Conservation (phyloP, 2,113 vertebrate species). For the Monopterus albus region DNA sequence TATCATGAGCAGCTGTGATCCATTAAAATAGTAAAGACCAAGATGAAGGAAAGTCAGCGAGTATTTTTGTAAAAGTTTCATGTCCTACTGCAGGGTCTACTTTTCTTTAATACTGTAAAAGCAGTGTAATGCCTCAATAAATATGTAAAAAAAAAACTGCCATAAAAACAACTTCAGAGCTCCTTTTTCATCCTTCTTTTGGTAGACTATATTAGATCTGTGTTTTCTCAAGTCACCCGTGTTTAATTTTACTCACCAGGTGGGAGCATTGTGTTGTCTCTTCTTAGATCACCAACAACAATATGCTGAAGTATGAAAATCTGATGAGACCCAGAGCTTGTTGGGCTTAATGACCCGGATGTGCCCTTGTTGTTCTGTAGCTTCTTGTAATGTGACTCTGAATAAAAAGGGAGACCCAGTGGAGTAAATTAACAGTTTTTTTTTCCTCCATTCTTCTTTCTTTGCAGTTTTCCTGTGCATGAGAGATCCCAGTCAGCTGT, state of each 20-base stretch:
- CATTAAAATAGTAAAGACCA: neutral
- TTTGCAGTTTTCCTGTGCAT: constrained; percentile 61
- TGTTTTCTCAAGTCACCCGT: constrained; percentile 7
- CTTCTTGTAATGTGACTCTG: constrained; percentile 58
- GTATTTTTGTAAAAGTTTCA: neutral
- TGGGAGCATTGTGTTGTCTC: constrained; percentile 2
- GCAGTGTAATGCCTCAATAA: neutral
- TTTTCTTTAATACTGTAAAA: neutral
- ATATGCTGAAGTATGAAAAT: neutral
- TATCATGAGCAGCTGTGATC: neutral
- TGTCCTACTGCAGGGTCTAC: neutral
- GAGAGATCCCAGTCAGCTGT: constrained; percentile 69
- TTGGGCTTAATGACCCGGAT: constrained; percentile 52
- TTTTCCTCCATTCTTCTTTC: constrained; percentile 15
- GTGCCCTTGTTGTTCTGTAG: constrained; percentile 45
- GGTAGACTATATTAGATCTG: neutral
- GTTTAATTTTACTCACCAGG: constrained; percentile 4
- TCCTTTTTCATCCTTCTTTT: too few species aligned
- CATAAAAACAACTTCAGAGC: neutral
- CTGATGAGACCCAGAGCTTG: constrained; percentile 15
- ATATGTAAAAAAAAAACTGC: neutral
- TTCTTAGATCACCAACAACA: constrained; percentile 18
- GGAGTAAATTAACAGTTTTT: constrained; percentile 44
- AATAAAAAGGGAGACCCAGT: constrained; percentile 58
- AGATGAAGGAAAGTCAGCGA: too few species aligned